These are phyloP conservation scores for Meloidogyne exigua DNA, from an alignment of 1,140 invertebrate genomes.

Conservation along the genomic window DNA sequence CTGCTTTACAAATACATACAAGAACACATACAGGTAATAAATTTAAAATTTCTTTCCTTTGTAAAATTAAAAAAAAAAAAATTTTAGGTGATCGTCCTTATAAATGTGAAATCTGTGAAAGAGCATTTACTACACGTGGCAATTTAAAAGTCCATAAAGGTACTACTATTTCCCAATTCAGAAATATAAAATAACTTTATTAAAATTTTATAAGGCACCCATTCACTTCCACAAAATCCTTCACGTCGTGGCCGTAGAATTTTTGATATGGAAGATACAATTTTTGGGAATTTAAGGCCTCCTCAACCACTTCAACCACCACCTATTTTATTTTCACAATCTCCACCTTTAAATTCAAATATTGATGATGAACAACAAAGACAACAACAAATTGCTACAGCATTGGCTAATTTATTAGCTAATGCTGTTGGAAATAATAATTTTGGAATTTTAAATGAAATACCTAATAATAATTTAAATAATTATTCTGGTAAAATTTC, in stretches of 20 bases:
- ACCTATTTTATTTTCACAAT: neutral
- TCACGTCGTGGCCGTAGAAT: constrained; percentile 58
- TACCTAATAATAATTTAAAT: neutral
- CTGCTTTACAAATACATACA: constrained; percentile 93
- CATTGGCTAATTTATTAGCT: neutral
- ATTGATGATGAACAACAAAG: neutral
- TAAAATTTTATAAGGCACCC: constrained; percentile 32
- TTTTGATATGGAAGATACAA: constrained; percentile 47
- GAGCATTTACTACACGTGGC: constrained; percentile 92
- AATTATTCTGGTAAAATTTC: neutral
- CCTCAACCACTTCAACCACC: constrained; percentile 11
- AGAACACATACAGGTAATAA: constrained; percentile 82
- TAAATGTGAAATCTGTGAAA: constrained; percentile 87
- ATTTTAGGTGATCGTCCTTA: constrained; percentile 82
- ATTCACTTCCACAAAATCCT: constrained; percentile 46
- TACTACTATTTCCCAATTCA: constrained; percentile 15
- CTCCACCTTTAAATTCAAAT: neutral
- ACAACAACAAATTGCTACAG: neutral
- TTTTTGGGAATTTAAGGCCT: neutral
- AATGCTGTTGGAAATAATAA: neutral
- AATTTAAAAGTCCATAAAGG: constrained; percentile 82
- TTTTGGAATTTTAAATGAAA: neutral
- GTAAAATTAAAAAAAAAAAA: too few species aligned
- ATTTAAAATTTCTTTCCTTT: neutral
- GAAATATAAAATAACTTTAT: constrained; percentile 2